Evolutionary conservation across 2,797 vertebrate genomes (phyloP), one percentile per base, ranked within the genome.

Genomic region (Pseudopleuronectes americanus): DNA sequence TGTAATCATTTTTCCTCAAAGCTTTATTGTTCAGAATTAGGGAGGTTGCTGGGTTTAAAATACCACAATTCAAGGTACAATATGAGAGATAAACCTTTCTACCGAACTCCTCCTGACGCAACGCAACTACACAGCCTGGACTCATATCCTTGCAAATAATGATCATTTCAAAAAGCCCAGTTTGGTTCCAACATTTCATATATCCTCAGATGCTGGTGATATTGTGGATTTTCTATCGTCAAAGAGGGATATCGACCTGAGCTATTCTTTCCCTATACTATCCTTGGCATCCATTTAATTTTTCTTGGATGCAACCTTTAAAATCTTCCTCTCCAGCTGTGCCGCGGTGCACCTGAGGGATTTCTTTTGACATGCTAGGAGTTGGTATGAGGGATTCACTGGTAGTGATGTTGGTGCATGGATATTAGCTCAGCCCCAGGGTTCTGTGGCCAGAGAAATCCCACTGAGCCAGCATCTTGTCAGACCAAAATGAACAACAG

Each of bases 1-100:
- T 76, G 52, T 57, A 69, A 81, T 63, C 61, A 71, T 83, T 90
- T 83, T 63, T 73, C 82, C 71, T 83, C 65, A 76, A 23, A 69
- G 74, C 62, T 76, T 79, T 77, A 79, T 74, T 76, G 64, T 53
- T 19, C 67, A 67, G 71, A 73, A 71, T 70, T 52, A 53, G 13
- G 51, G 54, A 73, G 52, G 79, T 80, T 72, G 48, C 63, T 33
- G 24, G 57, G 61, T 82, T 83, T 31, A 80, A 69, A 72, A 84
- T 73, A 67, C 81, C 59, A 49, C 41, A 47, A 49, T 83, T 84
- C 51, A 78, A 84, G 64, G 66, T 71, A 28, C 28, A 13, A 51
- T 52, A 54, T 52, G 56, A 72, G 17, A 71, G 54, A 77, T 67
- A 80, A 64, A 76, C 26, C 45, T 70, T 71, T 47, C 65, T 26